A percentile compares a stretch with the other conserved stretches of the same genome.
These are phyloP conservation scores for Agrilus planipennis DNA, from an alignment of 1,140 invertebrate species.

Conservation along the genomic window DNA sequence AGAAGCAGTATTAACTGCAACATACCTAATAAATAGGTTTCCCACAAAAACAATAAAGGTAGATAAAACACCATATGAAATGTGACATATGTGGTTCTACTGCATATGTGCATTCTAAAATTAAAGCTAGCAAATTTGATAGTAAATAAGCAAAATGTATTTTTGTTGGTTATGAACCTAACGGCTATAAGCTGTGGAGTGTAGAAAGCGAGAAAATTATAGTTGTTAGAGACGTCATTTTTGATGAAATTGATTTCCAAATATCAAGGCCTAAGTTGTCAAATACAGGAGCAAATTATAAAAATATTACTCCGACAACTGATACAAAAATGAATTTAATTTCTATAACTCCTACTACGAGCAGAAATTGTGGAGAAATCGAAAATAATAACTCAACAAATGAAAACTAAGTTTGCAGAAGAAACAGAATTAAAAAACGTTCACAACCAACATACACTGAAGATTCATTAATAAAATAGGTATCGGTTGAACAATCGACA, in stretches of 20 bases:
- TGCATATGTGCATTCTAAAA: slow-evolving; percentile 34
- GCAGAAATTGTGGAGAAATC: too few species aligned
- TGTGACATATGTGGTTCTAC: slow-evolving; percentile 39
- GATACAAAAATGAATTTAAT: too few species aligned
- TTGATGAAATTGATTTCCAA: slow-evolving; percentile 32
- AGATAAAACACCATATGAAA: slow-evolving; percentile 35
- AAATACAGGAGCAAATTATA: too few species aligned
- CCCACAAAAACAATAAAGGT: slow-evolving; percentile 30
- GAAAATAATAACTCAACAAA: not conserved
- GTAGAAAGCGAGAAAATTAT: slow-evolving; percentile 25
- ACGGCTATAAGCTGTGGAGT: slow-evolving; percentile 35
- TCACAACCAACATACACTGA: too few species aligned
- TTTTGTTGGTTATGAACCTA: slow-evolving; percentile 34
- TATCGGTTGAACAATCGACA: not conserved
- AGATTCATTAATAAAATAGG: too few species aligned
- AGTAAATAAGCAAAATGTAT: slow-evolving; percentile 32
- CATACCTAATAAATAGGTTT: slow-evolving; percentile 35
- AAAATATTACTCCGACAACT: too few species aligned
- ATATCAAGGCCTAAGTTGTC: slow-evolving; percentile 24
- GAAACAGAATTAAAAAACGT: too few species aligned
- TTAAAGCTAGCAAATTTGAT: slow-evolving; percentile 32
- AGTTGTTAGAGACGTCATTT: slow-evolving; percentile 31
- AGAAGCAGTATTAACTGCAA: slow-evolving; percentile 30
- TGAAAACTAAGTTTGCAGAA: too few species aligned
- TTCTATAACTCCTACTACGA: too few species aligned